Evolutionary conservation across 2,113 vertebrate genomes (phyloP).

Genomic region (Eonycteris spelaea): DNA sequence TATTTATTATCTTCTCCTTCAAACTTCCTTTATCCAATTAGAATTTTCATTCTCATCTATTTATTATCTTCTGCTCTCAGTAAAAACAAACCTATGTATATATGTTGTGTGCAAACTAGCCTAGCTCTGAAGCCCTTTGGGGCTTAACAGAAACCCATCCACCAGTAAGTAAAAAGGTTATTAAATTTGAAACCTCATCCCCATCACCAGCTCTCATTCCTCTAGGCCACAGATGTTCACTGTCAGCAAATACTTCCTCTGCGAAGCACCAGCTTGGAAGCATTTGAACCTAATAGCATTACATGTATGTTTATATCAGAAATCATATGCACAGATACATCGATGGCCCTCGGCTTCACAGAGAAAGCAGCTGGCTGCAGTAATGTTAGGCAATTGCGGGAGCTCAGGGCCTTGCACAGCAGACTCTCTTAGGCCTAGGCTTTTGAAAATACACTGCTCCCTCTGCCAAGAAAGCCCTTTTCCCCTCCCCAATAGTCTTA

Average conservation of each 20-base stretch:
- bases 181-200: not conserved
- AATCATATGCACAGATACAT: not conserved
- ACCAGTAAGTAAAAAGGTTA: constrained; percentile 39
- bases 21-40: constrained; percentile 39
- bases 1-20: constrained; percentile 40
- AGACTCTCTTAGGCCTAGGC: no score
- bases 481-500: not conserved
- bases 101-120: constrained; percentile 55
- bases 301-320: not conserved
- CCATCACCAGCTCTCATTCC: not conserved
- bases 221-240: constrained; percentile 29
- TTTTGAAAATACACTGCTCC: not conserved
- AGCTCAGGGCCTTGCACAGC: not conserved
- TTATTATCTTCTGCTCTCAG: constrained; percentile 38
- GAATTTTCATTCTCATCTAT: constrained; percentile 17
- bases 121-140: not conserved
- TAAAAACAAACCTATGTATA: constrained; percentile 15
- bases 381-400: not conserved
- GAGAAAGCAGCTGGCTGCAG: not conserved
- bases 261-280: not conserved
- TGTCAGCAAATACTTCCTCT: not conserved
- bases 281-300: not conserved
- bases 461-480: not conserved
- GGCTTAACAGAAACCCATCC: constrained; percentile 25
- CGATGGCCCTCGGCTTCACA: not conserved